Evolutionary conservation across 2,797 vertebrate species (phyloP).

Genomic region (Glyptemys insculpta): DNA sequence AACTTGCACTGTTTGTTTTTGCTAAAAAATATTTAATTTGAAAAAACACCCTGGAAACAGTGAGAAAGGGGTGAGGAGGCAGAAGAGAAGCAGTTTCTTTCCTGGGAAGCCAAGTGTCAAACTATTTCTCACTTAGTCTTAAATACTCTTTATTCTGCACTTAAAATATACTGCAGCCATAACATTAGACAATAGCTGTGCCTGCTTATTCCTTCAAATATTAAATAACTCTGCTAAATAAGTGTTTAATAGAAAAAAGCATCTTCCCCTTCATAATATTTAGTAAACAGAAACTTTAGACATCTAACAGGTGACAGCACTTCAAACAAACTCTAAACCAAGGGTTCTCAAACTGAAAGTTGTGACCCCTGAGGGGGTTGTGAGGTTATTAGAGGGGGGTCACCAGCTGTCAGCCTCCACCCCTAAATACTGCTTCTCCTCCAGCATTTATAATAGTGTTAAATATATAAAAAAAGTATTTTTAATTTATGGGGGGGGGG

Average conservation of each 20-base stretch:
- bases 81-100: neutral
- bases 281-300: neutral
- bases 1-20: neutral
- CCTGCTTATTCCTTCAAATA: neutral
- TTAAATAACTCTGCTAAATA: neutral
- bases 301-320: neutral
- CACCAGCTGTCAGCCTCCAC: too few relatives aligned
- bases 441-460: too few relatives aligned
- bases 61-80: fast-evolving
- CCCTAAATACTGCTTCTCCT: too few relatives aligned
- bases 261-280: neutral
- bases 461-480: too few relatives aligned
- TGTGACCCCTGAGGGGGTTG: too few relatives aligned
- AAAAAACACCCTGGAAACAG: neutral
- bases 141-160: neutral
- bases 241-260: neutral
- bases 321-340: neutral
- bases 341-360: too few relatives aligned
- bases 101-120: neutral
- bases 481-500: too few relatives aligned
- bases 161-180: neutral
- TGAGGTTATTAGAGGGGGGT: too few relatives aligned
- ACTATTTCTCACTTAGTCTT: neutral
- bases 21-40: neutral
- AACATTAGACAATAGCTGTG: neutral